These are phyloP conservation scores for Microtus ochrogaster DNA, from an alignment of 2,113 vertebrate genomes.

Conservation along the genomic window DNA sequence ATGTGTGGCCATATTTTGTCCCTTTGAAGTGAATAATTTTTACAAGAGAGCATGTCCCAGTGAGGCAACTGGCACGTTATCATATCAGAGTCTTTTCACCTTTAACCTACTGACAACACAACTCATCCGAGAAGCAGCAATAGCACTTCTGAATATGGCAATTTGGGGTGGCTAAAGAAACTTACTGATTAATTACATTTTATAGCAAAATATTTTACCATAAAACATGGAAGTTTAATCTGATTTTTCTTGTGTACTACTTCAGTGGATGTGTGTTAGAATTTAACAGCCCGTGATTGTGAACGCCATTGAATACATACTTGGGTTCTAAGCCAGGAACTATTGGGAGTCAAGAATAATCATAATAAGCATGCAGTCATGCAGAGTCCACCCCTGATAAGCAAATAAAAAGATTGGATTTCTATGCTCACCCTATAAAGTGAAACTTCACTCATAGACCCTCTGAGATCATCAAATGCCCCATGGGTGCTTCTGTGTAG, in stretches of 20 bases:
- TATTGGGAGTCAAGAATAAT: not conserved
- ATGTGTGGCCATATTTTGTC: not conserved
- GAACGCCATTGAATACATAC: not conserved
- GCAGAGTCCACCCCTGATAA: not conserved
- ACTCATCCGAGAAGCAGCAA: not conserved
- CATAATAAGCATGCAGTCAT: not conserved
- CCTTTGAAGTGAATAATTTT: not conserved
- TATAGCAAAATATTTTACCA: not conserved
- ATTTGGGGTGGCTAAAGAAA: constrained; percentile 6
- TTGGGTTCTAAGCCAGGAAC: not conserved
- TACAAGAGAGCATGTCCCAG: not conserved
- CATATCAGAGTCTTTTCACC: not conserved
- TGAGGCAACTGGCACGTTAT: not conserved
- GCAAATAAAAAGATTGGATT: not conserved
- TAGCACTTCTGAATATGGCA: not conserved
- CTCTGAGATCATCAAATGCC: not conserved
- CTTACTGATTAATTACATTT: not conserved
- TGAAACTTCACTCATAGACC: not conserved
- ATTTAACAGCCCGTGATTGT: constrained; percentile 8
- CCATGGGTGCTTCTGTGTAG: not conserved
- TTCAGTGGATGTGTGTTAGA: not conserved
- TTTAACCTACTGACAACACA: not conserved
- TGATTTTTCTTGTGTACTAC: not conserved
- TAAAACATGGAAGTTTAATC: constrained; percentile 8
- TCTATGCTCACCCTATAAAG: not conserved